Percentiles rank a stretch among this genome's conserved stretches.
Conservation (phyloP, 2,113 vertebrate genomes). For the Heliornis fulica region DNA sequence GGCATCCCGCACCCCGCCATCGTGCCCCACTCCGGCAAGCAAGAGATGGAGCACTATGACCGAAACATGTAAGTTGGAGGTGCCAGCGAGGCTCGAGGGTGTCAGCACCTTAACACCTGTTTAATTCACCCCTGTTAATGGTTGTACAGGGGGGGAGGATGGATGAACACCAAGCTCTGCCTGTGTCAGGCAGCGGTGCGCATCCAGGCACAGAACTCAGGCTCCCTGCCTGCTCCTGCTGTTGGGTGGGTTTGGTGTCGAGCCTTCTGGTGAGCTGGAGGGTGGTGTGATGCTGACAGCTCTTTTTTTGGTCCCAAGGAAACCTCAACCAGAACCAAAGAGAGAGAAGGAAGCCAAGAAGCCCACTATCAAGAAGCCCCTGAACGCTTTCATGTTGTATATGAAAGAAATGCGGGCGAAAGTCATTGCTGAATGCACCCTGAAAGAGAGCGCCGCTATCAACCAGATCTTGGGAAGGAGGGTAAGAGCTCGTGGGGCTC, state of each 20-base stretch:
- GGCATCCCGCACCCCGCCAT: constrained; percentile 96
- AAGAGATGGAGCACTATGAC: constrained; percentile 92
- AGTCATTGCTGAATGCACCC: constrained; percentile 96
- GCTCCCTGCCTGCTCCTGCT: accelerated
- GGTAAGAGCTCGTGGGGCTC: constrained; percentile 74
- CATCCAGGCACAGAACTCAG: too few relatives aligned
- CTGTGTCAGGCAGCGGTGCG: accelerated
- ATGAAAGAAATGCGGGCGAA: constrained; percentile 99
- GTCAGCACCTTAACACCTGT: accelerated
- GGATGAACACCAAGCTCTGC: not conserved
- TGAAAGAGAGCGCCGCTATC: constrained; percentile 98
- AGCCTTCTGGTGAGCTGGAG: not conserved
- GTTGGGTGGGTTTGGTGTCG: not conserved
- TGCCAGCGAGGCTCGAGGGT: accelerated
- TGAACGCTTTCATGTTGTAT: constrained; percentile 99
- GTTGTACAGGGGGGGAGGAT: accelerated
- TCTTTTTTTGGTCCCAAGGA: constrained; percentile 73
- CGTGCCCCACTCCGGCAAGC: constrained; percentile 91
- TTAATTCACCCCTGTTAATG: accelerated
- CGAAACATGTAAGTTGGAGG: constrained; percentile 83
- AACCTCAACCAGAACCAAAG: constrained; percentile 89
- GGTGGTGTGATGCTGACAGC: not conserved
- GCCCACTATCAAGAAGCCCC: constrained; percentile 97
- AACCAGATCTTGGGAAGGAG: constrained; percentile 97
- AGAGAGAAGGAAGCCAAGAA: constrained; percentile 97